Percentiles rank a stretch among this genome's conserved stretches.
Conservation (phyloP, 1,140 invertebrate genomes). For the Rhagoletis zephyria region DNA sequence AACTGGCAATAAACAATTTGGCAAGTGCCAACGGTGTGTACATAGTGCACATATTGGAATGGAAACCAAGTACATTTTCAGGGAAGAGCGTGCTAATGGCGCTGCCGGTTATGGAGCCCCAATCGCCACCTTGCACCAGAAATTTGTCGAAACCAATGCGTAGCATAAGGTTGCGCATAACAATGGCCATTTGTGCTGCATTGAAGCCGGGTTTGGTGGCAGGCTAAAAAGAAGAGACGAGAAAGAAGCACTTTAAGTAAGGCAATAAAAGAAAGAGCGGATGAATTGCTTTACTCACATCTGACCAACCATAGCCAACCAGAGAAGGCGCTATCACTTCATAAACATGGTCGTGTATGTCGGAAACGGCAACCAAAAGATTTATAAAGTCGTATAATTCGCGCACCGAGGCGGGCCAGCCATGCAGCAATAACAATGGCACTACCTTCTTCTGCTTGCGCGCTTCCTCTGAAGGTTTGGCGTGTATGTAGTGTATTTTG, state of each 20-base stretch:
- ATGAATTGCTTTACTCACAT: slow-evolving; percentile 73
- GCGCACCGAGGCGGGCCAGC: slow-evolving; percentile 92
- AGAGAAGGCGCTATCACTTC: slow-evolving; percentile 86
- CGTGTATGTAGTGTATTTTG: slow-evolving; percentile 83
- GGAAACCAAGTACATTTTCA: slow-evolving; percentile 77
- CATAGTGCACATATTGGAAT: slow-evolving; percentile 77
- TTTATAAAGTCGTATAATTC: slow-evolving; percentile 90
- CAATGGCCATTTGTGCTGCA: slow-evolving; percentile 78
- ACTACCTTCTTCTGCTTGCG: slow-evolving; percentile 75
- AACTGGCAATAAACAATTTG: slow-evolving; percentile 65
- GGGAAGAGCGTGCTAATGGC: slow-evolving; percentile 81
- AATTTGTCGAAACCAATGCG: slow-evolving; percentile 84
- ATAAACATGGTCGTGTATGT: slow-evolving; percentile 80
- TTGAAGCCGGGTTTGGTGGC: slow-evolving; percentile 79
- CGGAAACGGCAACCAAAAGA: slow-evolving; percentile 77
- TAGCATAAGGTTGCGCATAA: slow-evolving; percentile 88
- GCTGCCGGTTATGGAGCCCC: slow-evolving; percentile 80
- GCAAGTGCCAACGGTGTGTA: slow-evolving; percentile 61
- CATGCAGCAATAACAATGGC: slow-evolving; percentile 85
- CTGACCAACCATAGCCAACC: slow-evolving; percentile 89
- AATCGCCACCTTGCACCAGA: slow-evolving; percentile 89
- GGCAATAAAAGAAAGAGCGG: background rate
- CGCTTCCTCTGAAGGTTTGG: slow-evolving; percentile 75
- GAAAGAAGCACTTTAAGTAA: too few relatives aligned
- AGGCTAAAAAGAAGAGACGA: slow-evolving; percentile 67